Evolutionary conservation across 2,797 vertebrate genomes (phyloP).

Genomic region (Acanthurus tractus): DNA sequence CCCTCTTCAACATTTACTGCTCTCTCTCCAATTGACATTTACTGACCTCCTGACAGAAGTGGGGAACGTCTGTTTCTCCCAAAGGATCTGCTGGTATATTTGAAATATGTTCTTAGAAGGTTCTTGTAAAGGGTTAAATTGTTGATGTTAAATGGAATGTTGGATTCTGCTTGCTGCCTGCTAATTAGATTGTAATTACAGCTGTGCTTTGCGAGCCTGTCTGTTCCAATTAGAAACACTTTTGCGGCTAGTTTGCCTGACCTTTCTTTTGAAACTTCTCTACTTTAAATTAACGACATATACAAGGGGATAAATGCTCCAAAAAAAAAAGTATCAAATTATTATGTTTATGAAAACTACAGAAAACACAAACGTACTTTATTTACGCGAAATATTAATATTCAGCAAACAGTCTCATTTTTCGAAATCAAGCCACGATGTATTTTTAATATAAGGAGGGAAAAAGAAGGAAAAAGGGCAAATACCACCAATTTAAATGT

Average conservation of each 20-base stretch:
- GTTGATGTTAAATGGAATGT: constrained; percentile 84
- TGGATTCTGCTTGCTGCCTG: constrained; percentile 81
- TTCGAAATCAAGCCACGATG: constrained; percentile 5
- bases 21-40: constrained; percentile 69
- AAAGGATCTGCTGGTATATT: constrained; percentile 55
- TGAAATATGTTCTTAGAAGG: constrained; percentile 54
- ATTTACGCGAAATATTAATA: constrained; percentile 29
- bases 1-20: constrained; percentile 62
- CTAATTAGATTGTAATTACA: constrained; percentile 88
- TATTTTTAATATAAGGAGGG: background rate
- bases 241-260: constrained; percentile 77
- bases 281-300: constrained; percentile 76
- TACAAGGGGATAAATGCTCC: constrained; percentile 64
- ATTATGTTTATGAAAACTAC: constrained; percentile 57
- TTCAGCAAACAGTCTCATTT: constrained; percentile 20
- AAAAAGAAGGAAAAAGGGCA: background rate
- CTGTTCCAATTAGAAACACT: constrained; percentile 85
- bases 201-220: constrained; percentile 79
- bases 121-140: constrained; percentile 81
- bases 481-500: constrained; percentile 2
- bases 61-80: constrained; percentile 50
- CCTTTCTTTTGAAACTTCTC: constrained; percentile 83
- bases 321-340: constrained; percentile 60
- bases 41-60: constrained; percentile 69
- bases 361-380: constrained; percentile 10